Evolutionary conservation across 2,888 invertebrate genomes (phyloP).

Genomic region (Lasioglossum malachurum): DNA sequence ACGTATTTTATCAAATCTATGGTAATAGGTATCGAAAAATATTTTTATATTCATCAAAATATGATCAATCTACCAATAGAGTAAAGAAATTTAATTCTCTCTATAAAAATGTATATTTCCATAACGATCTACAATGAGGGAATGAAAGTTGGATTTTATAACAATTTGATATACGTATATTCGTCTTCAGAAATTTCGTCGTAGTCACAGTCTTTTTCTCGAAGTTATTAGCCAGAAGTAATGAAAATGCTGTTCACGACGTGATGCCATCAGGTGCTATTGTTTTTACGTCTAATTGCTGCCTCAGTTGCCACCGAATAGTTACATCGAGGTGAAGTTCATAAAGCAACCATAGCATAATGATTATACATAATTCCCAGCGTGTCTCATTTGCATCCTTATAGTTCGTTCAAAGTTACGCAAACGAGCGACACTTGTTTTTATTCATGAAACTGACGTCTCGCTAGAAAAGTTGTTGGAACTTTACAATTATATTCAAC

Average conservation of each 20-base stretch:
- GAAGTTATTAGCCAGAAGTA: not conserved
- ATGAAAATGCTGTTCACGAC: not conserved
- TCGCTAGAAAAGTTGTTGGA: conserved; percentile 8
- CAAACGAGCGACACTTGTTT: conserved; percentile 45
- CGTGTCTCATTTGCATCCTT: conserved; percentile 21
- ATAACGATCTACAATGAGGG: not conserved
- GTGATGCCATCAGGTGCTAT: not conserved
- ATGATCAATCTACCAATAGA: not conserved
- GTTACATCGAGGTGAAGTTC: not conserved
- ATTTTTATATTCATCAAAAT: not conserved
- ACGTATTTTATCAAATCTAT: not conserved
- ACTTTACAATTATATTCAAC: conserved; percentile 15
- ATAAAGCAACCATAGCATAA: conserved; percentile 34
- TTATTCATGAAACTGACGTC: conserved; percentile 34
- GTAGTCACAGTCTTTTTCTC: not conserved
- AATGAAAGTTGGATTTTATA: not conserved
- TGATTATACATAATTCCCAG: conserved; percentile 5
- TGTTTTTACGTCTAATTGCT: not conserved
- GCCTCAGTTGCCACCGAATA: not conserved
- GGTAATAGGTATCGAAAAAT: not conserved
- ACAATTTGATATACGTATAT: not conserved
- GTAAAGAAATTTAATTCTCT: not conserved
- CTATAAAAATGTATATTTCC: not conserved
- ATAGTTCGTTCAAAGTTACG: conserved; percentile 39
- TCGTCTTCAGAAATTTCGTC: not conserved